phyloP scores from a whole-genome alignment of 2,888 invertebrate species.

The Campoplex capitator region DNA sequence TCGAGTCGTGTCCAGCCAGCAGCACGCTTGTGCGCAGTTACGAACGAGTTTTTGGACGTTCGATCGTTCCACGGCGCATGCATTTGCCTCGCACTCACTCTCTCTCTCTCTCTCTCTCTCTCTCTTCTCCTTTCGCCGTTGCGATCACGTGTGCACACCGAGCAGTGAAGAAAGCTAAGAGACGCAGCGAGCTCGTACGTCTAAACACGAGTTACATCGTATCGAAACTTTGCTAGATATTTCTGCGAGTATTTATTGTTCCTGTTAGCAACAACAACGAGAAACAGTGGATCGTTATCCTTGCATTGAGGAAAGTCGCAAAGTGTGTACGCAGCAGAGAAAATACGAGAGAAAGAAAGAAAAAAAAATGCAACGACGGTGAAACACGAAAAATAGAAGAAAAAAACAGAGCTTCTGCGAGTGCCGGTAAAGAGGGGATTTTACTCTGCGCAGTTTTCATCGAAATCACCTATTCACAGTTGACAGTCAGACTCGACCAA shows the following conservation, averaged over 20 bases:
- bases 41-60: conserved; percentile 21
- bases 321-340: conserved; percentile 9
- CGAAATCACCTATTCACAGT: background rate
- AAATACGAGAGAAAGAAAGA: background rate
- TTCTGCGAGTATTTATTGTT: conserved; percentile 5
- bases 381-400: background rate
- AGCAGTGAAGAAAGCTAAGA: conserved; percentile 34
- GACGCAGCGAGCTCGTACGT: conserved; percentile 9
- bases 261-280: conserved; percentile 4
- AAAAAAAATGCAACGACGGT: background rate
- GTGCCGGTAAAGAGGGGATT: conserved; percentile 17
- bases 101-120: background rate
- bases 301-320: conserved; percentile 2
- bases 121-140: background rate
- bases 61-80: conserved; percentile 62
- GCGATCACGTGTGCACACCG: conserved; percentile 34
- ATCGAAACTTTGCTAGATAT: conserved; percentile 10
- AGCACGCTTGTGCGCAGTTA: conserved; percentile 50
- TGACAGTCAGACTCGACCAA: conserved; percentile 17
- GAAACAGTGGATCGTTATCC: background rate
- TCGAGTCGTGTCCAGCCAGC: background rate
- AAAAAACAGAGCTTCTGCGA: background rate
- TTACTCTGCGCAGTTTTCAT: conserved; percentile 9
- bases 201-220: conserved; percentile 23
- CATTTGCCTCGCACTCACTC: conserved; percentile 34